These are phyloP conservation scores for Nanger granti DNA, from an alignment of 2,113 vertebrate genomes.

Conservation along the genomic window DNA sequence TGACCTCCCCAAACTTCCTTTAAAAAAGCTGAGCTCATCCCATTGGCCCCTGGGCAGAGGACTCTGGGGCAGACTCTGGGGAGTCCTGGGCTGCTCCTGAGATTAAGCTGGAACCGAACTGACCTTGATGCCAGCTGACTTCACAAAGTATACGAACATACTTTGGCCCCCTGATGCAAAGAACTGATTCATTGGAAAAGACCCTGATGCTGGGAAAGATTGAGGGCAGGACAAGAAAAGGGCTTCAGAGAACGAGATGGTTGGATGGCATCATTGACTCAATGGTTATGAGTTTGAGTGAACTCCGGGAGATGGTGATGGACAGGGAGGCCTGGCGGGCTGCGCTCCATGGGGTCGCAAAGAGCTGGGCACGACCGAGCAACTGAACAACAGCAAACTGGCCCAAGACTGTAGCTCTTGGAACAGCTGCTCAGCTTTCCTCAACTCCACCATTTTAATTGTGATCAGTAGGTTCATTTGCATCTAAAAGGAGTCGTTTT, in stretches of 20 bases:
- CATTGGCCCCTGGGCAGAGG: neutral
- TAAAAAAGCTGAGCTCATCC: neutral
- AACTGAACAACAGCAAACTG: neutral
- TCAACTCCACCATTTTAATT: constrained; percentile 58
- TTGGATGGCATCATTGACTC: neutral
- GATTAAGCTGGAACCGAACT: constrained; percentile 14
- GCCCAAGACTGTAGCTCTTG: neutral
- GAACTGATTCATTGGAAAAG: neutral
- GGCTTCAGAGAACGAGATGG: neutral
- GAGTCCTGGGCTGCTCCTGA: constrained; percentile 1
- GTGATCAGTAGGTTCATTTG: constrained; percentile 71
- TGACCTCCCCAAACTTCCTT: neutral
- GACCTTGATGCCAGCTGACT: neutral
- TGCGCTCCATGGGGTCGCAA: fast-evolving
- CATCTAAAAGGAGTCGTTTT: constrained; percentile 72
- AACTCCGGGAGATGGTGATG: neutral
- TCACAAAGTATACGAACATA: neutral
- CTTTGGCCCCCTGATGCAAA: neutral
- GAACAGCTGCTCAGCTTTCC: constrained; percentile 61
- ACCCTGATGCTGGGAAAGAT: neutral
- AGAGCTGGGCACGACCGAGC: neutral
- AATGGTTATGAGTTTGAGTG: neutral
- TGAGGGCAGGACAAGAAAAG: neutral
- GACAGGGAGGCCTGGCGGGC: neutral
- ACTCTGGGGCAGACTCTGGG: neutral